phyloP scores from a whole-genome alignment of 2,888 invertebrate genomes.

The Acronicta aceris region DNA sequence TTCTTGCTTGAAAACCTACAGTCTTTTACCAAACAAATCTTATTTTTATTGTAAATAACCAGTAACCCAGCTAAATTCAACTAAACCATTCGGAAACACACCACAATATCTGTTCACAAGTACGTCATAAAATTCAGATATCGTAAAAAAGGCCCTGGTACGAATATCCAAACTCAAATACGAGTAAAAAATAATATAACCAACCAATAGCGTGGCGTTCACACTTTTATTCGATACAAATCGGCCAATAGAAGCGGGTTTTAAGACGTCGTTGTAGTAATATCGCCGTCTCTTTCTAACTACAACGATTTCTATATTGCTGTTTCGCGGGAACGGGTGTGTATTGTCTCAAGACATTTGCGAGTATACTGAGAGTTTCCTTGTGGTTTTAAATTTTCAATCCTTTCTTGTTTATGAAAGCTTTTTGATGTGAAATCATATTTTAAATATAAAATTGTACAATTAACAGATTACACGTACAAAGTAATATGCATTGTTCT shows the following conservation, averaged over 20 bases:
- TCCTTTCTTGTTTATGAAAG: slow-evolving; percentile 17
- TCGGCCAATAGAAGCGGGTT: slow-evolving; percentile 67
- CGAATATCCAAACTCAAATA: slow-evolving; percentile 46
- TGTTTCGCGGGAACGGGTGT: slow-evolving; percentile 43
- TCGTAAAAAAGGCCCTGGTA: slow-evolving; percentile 58
- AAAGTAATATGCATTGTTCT: slow-evolving; percentile 28
- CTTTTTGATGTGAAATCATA: slow-evolving; percentile 11
- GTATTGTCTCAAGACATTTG: slow-evolving; percentile 59
- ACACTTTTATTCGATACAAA: slow-evolving; percentile 70
- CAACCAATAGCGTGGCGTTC: slow-evolving; percentile 62
- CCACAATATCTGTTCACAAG: slow-evolving; percentile 61
- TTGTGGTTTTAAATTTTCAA: slow-evolving; percentile 26
- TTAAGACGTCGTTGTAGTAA: slow-evolving; percentile 70
- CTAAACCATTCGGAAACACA: slow-evolving; percentile 56
- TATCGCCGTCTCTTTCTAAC: slow-evolving; percentile 72
- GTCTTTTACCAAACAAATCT: slow-evolving; percentile 30
- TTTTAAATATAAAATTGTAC: slow-evolving; percentile 20
- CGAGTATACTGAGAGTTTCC: slow-evolving; percentile 16
- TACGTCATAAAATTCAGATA: slow-evolving; percentile 62
- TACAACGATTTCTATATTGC: slow-evolving; percentile 41
- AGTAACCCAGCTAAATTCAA: slow-evolving; percentile 33
- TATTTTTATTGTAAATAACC: slow-evolving; percentile 29
- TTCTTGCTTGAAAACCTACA: too few species aligned
- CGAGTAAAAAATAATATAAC: slow-evolving; percentile 53
- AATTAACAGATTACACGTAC: slow-evolving; percentile 29